Evolutionary conservation across 2,888 invertebrate species (phyloP), one percentile per base, ranked within the genome.

Genomic region (Nomada flava): DNA sequence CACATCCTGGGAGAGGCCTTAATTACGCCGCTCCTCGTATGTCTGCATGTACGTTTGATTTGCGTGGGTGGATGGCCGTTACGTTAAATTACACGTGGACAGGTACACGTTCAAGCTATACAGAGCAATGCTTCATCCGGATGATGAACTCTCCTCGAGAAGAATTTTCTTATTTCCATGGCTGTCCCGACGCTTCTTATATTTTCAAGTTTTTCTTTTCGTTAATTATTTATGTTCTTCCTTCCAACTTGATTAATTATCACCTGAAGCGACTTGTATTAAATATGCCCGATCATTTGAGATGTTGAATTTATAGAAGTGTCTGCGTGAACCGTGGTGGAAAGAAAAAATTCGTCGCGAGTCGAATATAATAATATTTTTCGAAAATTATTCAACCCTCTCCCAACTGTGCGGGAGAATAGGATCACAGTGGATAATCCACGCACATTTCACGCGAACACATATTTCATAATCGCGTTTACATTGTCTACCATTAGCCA

Each of bases 81-180:
- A 89, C 89, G 89, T 86, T 91, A 89, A 36, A 91, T 91, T 90
- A 89, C 80, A 79, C 81, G 79, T 79, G 79, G 86, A 84, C 86
- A 88, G 87, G 82, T 86, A 87, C 84, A 87, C 83, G 85, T 71
- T 76, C 82, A 71, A 60, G 67, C 62, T 60, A 76, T 79, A 78
- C 81, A 77, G 85, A 88, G 85, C 83, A 86, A 88, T 86, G 82
- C 81, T 85, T 83, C 86, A 73, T 57, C 50, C 26, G 72, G 47
- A 20, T 65, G 53, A 59, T 29, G 72, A 64, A 53, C 53, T 53
- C 50, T 64, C 47, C 9, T 20, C 23, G 44, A 4, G n/a, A 53
- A 20, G 2, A 13, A n/a, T 26, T 26, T 9, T 23, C 23, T 18
- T 18, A 47, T 26, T 10, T 47, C 10, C 15, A 36, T 7, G 36